Evolutionary conservation across 2,113 vertebrate genomes (phyloP).

Genomic region (Notarius quadriscutis): DNA sequence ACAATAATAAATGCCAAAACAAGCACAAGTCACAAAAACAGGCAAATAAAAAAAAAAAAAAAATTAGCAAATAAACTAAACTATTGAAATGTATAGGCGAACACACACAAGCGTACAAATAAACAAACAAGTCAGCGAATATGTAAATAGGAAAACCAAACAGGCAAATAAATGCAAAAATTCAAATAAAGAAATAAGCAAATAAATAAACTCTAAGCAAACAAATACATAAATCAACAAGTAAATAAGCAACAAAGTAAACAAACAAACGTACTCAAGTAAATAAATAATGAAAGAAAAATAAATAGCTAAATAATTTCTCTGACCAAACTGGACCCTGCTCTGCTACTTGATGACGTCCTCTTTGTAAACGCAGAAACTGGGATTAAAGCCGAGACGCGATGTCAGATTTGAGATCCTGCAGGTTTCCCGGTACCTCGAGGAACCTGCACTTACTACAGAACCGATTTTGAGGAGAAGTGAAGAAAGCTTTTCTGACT

Average conservation of each 20-base stretch:
- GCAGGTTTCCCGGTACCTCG: background rate
- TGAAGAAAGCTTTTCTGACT: background rate
- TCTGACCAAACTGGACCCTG: background rate
- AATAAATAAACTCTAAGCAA: no score
- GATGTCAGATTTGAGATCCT: background rate
- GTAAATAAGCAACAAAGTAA: background rate
- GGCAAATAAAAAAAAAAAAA: no score
- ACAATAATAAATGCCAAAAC: no score
- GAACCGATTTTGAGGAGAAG: background rate
- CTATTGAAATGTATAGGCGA: no score
- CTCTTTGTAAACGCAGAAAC: background rate
- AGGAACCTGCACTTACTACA: background rate
- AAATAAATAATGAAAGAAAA: background rate
- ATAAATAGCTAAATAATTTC: background rate
- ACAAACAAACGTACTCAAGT: background rate
- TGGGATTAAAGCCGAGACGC: background rate
- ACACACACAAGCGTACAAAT: background rate
- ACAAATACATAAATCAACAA: background rate
- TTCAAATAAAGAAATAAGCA: no score
- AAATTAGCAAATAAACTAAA: no score
- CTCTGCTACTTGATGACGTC: background rate
- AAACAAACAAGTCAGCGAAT: background rate
- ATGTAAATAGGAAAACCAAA: background rate
- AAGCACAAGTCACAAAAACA: no score
- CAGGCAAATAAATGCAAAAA: background rate